Conservation (phyloP, 2,797 vertebrate genomes). For the Acanthis flammea region DNA sequence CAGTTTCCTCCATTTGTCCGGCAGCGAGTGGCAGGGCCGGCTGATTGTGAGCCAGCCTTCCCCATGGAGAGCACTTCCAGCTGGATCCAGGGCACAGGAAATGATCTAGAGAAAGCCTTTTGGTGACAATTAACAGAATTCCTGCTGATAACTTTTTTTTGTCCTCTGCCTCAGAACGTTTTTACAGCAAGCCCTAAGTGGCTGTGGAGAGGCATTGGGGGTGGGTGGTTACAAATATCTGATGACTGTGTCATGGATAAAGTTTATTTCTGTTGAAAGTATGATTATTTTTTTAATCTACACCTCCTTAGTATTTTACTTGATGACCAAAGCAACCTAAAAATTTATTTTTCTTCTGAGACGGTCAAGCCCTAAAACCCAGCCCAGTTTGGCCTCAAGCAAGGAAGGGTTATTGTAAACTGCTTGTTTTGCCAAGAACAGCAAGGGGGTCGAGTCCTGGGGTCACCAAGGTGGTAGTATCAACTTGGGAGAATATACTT, state of each 20-base stretch:
- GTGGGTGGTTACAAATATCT: not conserved
- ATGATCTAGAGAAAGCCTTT: constrained; percentile 52
- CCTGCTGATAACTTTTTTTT: constrained; percentile 53
- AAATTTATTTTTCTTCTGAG: not conserved
- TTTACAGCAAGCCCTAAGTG: not conserved
- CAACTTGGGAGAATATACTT: not conserved
- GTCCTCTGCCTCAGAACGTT: not conserved
- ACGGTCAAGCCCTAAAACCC: not conserved
- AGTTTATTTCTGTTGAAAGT: not conserved
- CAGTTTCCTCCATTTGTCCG: constrained; percentile 71
- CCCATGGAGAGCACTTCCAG: not conserved
- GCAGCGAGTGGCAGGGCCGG: not conserved
- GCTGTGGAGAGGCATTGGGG: not conserved
- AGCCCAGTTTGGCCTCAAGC: not conserved
- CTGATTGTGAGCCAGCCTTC: not conserved
- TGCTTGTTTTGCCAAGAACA: not conserved
- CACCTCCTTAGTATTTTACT: not conserved
- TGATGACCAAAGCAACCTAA: not conserved
- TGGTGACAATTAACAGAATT: constrained; percentile 68
- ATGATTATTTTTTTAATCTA: not conserved
- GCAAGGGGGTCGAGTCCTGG: not conserved
- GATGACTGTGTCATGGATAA: not conserved
- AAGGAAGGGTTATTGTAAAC: not conserved
- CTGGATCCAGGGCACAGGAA: constrained; percentile 68
- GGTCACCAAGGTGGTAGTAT: not conserved